phyloP scores from a whole-genome alignment of 2,797 vertebrate genomes.

The Anguilla megastoma region DNA sequence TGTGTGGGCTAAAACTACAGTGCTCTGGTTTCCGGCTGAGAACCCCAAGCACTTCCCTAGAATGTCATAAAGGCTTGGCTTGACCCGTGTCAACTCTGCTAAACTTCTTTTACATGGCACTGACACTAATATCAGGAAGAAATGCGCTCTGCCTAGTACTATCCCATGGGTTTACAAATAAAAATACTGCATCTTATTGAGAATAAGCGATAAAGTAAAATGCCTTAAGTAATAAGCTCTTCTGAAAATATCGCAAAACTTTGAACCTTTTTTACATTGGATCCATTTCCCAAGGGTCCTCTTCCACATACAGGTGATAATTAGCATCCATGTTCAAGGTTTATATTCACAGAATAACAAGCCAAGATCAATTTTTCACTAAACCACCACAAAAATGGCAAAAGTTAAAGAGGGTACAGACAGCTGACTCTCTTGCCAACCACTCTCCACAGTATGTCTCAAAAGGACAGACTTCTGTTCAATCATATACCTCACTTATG shows the following conservation, averaged over 20 bases:
- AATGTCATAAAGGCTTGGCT: not conserved
- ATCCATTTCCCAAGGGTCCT: not conserved
- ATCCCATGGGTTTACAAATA: not conserved
- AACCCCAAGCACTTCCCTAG: not conserved
- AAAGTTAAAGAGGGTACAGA: not conserved
- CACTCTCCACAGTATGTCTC: not conserved
- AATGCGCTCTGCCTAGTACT: not conserved
- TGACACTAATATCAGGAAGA: not conserved
- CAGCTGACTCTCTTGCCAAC: not conserved
- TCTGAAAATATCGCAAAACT: not conserved
- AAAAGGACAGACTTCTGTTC: not conserved
- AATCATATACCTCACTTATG: not conserved
- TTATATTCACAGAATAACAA: not conserved
- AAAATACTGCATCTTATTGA: not conserved
- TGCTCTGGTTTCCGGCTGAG: not conserved
- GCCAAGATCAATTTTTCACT: not conserved
- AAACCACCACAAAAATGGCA: not conserved
- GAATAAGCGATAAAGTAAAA: not conserved
- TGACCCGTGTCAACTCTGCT: not conserved
- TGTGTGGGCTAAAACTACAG: not conserved
- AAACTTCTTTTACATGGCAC: not conserved
- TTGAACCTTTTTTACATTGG: constrained; percentile 8
- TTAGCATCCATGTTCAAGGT: not conserved
- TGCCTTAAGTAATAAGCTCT: not conserved
- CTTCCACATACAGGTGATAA: not conserved